A percentile compares a stretch with the other conserved stretches of the same genome.
phyloP scores from a whole-genome alignment of 2,888 invertebrate species.

The Caenorhabditis plicata region DNA sequence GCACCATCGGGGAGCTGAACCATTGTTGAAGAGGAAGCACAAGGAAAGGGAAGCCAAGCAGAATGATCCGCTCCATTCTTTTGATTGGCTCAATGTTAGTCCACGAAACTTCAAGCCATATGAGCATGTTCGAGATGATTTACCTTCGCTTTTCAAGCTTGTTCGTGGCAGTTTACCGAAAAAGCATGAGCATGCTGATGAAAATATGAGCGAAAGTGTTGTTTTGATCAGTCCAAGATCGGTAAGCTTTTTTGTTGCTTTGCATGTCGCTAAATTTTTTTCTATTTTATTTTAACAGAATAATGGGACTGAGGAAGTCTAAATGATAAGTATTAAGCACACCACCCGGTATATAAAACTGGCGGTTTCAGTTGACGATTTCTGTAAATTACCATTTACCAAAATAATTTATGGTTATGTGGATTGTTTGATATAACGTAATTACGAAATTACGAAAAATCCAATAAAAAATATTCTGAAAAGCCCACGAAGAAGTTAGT shows the following conservation, averaged over 20 bases:
- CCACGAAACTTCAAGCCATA: constrained; percentile 42
- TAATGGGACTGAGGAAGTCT: too few species aligned
- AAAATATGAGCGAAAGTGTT: constrained; percentile 31
- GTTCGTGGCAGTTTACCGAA: constrained; percentile 17
- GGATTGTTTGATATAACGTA: too few species aligned
- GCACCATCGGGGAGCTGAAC: too few species aligned
- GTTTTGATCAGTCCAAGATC: constrained; percentile 57
- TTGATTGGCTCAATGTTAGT: constrained; percentile 63
- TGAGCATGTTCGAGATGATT: constrained; percentile 42
- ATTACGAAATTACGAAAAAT: too few species aligned
- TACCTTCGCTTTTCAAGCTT: constrained; percentile 49
- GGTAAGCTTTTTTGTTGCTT: constrained; percentile 31
- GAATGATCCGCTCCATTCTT: constrained; percentile 48
- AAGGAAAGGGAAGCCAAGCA: constrained; percentile 46
- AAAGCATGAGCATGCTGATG: background rate
- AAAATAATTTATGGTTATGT: too few species aligned
- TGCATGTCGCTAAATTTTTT: background rate
- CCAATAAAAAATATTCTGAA: too few species aligned
- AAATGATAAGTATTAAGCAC: too few species aligned
- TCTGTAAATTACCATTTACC: too few species aligned
- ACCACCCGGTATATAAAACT: too few species aligned
- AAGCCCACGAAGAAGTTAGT: too few species aligned
- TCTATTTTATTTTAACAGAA: background rate
- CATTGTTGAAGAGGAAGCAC: constrained; percentile 56
- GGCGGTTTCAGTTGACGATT: too few species aligned